Conservation (phyloP, 2,113 vertebrate species). For the Pitta sordida region DNA sequence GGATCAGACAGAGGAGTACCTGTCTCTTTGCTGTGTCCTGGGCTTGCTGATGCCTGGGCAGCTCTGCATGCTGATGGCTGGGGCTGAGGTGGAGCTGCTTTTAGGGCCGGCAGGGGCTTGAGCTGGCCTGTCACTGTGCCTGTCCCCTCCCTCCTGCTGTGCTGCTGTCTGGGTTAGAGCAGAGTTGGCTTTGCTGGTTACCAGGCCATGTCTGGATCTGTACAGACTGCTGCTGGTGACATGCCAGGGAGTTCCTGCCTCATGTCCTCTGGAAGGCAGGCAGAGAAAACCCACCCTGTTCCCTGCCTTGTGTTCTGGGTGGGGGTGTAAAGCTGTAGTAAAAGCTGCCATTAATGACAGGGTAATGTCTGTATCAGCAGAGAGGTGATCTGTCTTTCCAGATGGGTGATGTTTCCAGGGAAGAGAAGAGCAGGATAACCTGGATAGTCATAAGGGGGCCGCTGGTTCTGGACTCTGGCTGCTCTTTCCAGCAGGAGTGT, state of each 20-base stretch:
- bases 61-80: accelerated
- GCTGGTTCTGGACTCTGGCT: background rate
- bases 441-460: background rate
- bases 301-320: background rate
- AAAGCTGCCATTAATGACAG: background rate
- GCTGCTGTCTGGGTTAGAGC: background rate
- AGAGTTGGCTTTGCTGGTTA: background rate
- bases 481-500: background rate
- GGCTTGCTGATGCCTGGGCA: background rate
- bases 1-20: background rate
- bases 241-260: background rate
- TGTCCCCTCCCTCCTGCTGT: background rate
- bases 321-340: background rate
- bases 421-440: background rate
- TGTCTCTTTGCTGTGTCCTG: background rate
- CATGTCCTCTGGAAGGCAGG: background rate
- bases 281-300: background rate
- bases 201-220: background rate
- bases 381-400: background rate
- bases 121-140: background rate
- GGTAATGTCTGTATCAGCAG: background rate
- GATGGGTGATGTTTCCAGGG: background rate
- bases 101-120: background rate
- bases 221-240: background rate
- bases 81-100: background rate